Conservation (phyloP, 1,140 invertebrate species). For the Bombus cullumanus region DNA sequence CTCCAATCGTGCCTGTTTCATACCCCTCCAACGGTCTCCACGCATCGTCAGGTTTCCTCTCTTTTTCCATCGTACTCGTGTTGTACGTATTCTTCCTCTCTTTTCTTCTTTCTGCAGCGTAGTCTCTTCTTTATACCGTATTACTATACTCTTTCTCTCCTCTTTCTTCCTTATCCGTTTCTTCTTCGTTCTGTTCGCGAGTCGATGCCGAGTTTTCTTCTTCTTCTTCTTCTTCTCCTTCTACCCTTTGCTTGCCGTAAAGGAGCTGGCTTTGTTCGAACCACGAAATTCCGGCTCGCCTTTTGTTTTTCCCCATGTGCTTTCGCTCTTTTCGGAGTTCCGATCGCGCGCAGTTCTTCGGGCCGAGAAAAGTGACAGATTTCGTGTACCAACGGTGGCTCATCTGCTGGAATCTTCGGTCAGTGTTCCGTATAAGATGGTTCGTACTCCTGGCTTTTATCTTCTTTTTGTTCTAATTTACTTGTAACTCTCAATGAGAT, state of each 20-base stretch:
- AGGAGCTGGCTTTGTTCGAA: constrained; percentile 33
- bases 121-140: background rate
- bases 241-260: background rate
- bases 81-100: background rate
- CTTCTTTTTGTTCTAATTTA: too few species aligned
- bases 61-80: background rate
- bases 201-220: background rate
- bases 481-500: too few species aligned
- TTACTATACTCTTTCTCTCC: background rate
- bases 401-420: too few species aligned
- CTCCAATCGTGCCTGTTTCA: constrained; percentile 44
- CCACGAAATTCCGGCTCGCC: constrained; percentile 32
- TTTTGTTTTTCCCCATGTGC: constrained; percentile 17
- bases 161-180: background rate
- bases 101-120: background rate
- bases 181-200: background rate
- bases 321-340: background rate
- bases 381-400: too few species aligned
- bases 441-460: too few species aligned
- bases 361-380: too few species aligned
- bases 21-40: constrained; percentile 45
- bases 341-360: background rate
- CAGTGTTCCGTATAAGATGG: too few species aligned
- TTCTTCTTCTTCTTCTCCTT: background rate
- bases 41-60: constrained; percentile 13